A percentile compares a stretch with the other conserved stretches of the same genome.
phyloP scores from a whole-genome alignment of 2,797 vertebrate genomes.

The Loriculus beryllinus region DNA sequence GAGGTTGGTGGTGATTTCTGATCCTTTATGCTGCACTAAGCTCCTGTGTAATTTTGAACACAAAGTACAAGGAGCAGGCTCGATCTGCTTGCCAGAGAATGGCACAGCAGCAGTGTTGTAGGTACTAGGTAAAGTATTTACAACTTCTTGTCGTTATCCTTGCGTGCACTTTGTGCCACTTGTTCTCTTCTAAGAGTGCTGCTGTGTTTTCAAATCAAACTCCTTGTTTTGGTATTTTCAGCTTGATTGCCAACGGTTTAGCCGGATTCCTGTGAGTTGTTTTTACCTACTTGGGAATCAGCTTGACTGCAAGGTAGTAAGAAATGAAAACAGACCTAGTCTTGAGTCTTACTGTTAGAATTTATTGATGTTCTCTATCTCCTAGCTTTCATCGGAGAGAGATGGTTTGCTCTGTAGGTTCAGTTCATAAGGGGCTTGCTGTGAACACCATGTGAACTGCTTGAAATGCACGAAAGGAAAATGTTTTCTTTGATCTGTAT shows the following conservation, averaged over 20 bases:
- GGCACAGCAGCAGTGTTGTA: background rate
- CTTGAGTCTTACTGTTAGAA: background rate
- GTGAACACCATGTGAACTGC: background rate
- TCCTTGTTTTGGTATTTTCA: background rate
- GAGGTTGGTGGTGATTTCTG: background rate
- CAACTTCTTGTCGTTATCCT: background rate
- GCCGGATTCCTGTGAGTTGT: background rate
- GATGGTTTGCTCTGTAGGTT: background rate
- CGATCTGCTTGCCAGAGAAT: background rate
- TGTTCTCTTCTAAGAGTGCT: background rate
- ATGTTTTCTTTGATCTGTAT: background rate
- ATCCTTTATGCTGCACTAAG: background rate
- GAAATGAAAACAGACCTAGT: background rate
- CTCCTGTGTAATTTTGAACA: background rate
- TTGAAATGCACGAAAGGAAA: background rate
- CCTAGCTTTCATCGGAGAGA: background rate
- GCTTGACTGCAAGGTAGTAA: background rate
- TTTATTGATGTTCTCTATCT: background rate
- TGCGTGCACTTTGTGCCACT: slow-evolving; percentile 6
- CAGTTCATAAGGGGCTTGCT: background rate
- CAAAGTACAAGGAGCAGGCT: slow-evolving; percentile 24
- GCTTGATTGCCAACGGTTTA: background rate
- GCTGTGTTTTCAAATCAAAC: slow-evolving; percentile 42
- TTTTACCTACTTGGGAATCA: background rate
- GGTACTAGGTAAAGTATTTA: slow-evolving; percentile 3